phyloP scores from a whole-genome alignment of 1,140 invertebrate species.

The Drosophila parvula region DNA sequence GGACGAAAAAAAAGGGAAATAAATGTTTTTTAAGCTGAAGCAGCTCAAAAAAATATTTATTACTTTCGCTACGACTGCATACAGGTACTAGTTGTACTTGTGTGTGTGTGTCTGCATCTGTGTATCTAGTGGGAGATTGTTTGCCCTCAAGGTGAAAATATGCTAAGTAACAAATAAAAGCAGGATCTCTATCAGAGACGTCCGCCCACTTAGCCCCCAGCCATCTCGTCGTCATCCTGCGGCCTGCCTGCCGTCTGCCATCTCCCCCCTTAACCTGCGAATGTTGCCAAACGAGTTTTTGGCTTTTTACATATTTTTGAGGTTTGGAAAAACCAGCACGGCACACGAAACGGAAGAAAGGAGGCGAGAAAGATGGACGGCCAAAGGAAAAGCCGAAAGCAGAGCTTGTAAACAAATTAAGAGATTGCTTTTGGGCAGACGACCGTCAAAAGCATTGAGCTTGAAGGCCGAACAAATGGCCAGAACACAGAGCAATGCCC shows the following conservation, averaged over 20 bases:
- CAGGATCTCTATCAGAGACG: constrained; percentile 72
- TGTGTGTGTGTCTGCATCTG: constrained; percentile 22
- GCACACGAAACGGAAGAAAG: neutral
- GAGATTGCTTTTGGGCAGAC: constrained; percentile 78
- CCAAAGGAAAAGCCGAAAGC: constrained; percentile 74
- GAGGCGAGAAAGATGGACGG: constrained; percentile 35
- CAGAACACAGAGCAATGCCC: constrained; percentile 16
- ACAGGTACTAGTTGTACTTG: neutral
- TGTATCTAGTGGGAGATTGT: constrained; percentile 73
- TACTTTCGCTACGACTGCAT: constrained; percentile 56
- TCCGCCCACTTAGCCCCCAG: constrained; percentile 2
- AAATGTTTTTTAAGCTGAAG: constrained; percentile 60
- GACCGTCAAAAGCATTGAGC: constrained; percentile 72
- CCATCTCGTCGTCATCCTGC: neutral
- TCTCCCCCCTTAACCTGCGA: constrained; percentile 14
- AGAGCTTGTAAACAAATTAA: constrained; percentile 80
- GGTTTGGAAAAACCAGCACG: constrained; percentile 71
- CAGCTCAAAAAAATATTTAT: constrained; percentile 76
- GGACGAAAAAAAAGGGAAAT: constrained; percentile 11
- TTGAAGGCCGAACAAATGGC: constrained; percentile 73
- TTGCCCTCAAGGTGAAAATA: constrained; percentile 80
- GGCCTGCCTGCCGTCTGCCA: neutral
- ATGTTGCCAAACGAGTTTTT: constrained; percentile 68
- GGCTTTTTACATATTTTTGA: constrained; percentile 78
- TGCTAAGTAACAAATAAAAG: constrained; percentile 81